A percentile compares a stretch with the other conserved stretches of the same genome.
These are phyloP conservation scores for Drosophila setifemur DNA, from an alignment of 1,140 invertebrate genomes.

Conservation along the genomic window DNA sequence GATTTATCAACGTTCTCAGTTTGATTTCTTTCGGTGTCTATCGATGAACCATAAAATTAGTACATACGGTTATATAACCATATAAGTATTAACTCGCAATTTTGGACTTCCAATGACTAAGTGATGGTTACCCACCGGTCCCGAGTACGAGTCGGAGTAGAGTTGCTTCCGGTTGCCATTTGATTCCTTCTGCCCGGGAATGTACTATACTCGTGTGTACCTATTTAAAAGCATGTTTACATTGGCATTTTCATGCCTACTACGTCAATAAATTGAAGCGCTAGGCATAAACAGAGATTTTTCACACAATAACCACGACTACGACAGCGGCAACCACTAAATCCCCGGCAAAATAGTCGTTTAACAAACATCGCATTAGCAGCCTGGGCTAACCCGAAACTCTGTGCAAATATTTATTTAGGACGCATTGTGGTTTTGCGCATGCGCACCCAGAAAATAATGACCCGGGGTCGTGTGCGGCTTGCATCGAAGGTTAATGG, in stretches of 20 bases:
- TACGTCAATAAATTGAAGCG: conserved; percentile 59
- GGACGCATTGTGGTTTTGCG: conserved; percentile 54
- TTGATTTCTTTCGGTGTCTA: background rate
- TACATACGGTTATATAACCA: conserved; percentile 36
- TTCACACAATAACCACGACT: conserved; percentile 69
- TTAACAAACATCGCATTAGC: conserved; percentile 50
- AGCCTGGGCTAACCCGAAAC: conserved; percentile 26
- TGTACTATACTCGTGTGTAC: conserved; percentile 9
- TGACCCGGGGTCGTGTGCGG: conserved; percentile 25
- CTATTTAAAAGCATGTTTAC: conserved; percentile 28
- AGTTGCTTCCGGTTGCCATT: conserved; percentile 41
- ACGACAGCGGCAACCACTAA: conserved; percentile 57
- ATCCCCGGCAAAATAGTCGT: conserved; percentile 53
- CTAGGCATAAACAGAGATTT: conserved; percentile 60
- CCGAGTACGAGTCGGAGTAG: too few relatives aligned
- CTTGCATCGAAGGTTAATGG: conserved; percentile 53
- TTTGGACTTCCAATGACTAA: conserved; percentile 19
- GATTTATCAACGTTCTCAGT: background rate
- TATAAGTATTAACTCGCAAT: conserved; percentile 7
- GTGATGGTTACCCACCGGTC: conserved; percentile 11
- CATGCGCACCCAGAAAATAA: conserved; percentile 56
- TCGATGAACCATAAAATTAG: conserved; percentile 33
- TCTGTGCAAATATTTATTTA: conserved; percentile 66
- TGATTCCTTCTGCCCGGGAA: conserved; percentile 8
- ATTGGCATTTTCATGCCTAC: conserved; percentile 67